Percentiles rank a stretch among this genome's conserved stretches.
These are phyloP conservation scores for Emesis furor DNA, from an alignment of 2,888 invertebrate genomes.

Conservation along the genomic window DNA sequence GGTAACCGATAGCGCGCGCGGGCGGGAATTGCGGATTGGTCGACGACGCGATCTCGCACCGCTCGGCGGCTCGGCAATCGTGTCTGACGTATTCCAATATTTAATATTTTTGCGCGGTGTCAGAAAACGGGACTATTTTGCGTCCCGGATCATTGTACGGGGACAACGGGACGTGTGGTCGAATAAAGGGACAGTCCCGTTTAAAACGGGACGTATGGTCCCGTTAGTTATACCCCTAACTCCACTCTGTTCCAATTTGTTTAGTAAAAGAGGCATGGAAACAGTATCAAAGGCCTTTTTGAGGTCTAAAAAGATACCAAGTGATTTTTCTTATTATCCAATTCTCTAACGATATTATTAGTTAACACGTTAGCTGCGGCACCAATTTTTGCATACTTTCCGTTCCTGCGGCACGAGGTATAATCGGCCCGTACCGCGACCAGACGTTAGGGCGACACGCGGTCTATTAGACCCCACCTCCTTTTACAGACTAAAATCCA, in stretches of 20 bases:
- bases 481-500: slow-evolving; percentile 48
- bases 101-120: slow-evolving; percentile 35
- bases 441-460: slow-evolving; percentile 43
- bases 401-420: slow-evolving; percentile 42
- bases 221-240: too few species aligned
- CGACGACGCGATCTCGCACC: slow-evolving; percentile 28
- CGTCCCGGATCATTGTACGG: slow-evolving; percentile 21
- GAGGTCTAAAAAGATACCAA: too few species aligned
- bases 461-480: slow-evolving; percentile 54
- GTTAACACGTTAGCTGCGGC: slow-evolving; percentile 31
- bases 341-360: too few species aligned
- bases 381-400: slow-evolving; percentile 42
- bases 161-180: slow-evolving; percentile 68
- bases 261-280: too few species aligned
- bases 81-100: slow-evolving; percentile 17
- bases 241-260: too few species aligned
- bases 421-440: slow-evolving; percentile 36
- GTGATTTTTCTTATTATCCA: too few species aligned
- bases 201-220: too few species aligned
- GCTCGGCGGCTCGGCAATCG: slow-evolving; percentile 15
- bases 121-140: slow-evolving; percentile 36
- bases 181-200: too few species aligned
- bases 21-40: not conserved
- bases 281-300: too few species aligned
- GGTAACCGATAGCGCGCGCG: too few species aligned